Conservation (phyloP, 1,140 invertebrate genomes). For the Temnothorax longispinosus region DNA sequence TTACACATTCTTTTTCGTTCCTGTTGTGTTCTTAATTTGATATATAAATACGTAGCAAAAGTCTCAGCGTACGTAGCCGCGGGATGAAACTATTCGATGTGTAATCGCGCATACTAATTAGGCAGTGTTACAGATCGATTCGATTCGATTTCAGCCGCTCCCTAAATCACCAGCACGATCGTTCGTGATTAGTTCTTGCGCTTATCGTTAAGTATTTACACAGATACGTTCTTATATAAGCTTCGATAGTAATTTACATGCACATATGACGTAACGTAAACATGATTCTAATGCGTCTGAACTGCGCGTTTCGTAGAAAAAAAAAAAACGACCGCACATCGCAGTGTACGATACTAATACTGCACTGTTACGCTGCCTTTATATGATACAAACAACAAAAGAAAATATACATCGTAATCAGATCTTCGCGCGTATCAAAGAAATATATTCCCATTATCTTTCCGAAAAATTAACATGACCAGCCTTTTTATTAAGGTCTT, state of each 20-base stretch:
- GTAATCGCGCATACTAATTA: constrained; percentile 71
- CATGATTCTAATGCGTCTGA: constrained; percentile 52
- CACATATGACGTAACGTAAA: constrained; percentile 60
- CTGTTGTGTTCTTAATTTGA: constrained; percentile 74
- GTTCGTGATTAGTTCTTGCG: constrained; percentile 14
- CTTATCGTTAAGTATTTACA: constrained; percentile 65
- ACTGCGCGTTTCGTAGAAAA: constrained; percentile 14
- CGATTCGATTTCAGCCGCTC: constrained; percentile 62
- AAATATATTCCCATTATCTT: constrained; percentile 41
- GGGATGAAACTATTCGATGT: constrained; percentile 77
- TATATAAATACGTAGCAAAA: constrained; percentile 83
- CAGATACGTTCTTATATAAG: constrained; percentile 62
- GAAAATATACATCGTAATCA: constrained; percentile 57
- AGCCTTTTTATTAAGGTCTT: constrained; percentile 82
- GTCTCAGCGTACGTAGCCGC: constrained; percentile 70
- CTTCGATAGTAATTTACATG: constrained; percentile 62
- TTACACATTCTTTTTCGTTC: constrained; percentile 64
- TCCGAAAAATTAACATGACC: constrained; percentile 68
- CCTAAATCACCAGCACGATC: constrained; percentile 36
- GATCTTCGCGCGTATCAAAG: constrained; percentile 53
- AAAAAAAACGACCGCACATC: constrained; percentile 3
- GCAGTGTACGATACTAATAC: constrained; percentile 49
- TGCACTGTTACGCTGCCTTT: constrained; percentile 55
- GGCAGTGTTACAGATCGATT: constrained; percentile 77
- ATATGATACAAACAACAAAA: constrained; percentile 64